Base-by-base conservation (phyloP, 2,113 vertebrate species). In the Ctenomys sociabilis region DNA sequence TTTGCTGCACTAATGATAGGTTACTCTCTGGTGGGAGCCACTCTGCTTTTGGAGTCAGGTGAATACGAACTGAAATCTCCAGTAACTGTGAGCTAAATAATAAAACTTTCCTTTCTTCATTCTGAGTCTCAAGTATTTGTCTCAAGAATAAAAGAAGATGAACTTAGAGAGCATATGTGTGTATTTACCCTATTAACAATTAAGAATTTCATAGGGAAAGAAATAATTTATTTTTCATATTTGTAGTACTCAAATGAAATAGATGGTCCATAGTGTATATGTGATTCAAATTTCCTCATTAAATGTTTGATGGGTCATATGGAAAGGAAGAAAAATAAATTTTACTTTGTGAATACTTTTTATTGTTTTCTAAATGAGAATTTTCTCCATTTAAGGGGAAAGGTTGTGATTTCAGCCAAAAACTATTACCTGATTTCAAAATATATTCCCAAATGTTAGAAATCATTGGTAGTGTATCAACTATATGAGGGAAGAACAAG, bases 291-390 rank as follows among this genome's bases (percentile, higher is more conserved):
- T 85, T 40, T 75, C 16, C 68, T 64, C 28, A 90, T 21, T 91
- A 87, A 73, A 88, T 88, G 5, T 12, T 61, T 49, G 26, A 24
- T 64, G 66, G 3, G 9, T 14, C 16, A 57, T 43, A 86, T 59
- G 88, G 49, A 63, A 68, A 57, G 90, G 16, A 17, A 43, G 45
- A 95, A 93, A 92, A 19, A 5, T 59, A 40, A 64, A 2, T 84
- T 95, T 83, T 94, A 78, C 35, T n/a, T 84, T 43, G 77, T 59
- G 22, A 95, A n/a, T 13, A 90, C 3, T 68, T 85, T 22, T 77
- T 95, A 63, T 75, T 88, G 32, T 57, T 2, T 92, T 88, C 7
- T 45, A 24, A 90, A 66, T 90, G 14, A 70, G 13, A 24, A 37
- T 45, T 90, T 92, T 43, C 35, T 37, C 9, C 28, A 68, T 84